Evolutionary conservation across 2,113 vertebrate species (phyloP).

Genomic region (Sigmodon hispidus): DNA sequence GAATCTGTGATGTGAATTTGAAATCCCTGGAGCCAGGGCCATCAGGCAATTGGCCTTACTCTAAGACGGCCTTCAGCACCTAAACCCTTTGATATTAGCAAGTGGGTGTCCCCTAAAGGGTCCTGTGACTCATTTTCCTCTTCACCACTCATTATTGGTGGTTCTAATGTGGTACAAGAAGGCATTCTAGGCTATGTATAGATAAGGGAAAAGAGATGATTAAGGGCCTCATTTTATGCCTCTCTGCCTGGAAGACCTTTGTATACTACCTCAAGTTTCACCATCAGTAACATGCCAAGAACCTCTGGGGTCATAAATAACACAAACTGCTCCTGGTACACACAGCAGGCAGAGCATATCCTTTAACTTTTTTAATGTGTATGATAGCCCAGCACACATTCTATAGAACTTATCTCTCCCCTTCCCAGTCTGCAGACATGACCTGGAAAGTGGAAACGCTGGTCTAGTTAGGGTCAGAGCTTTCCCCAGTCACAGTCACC

Average conservation of each 20-base stretch:
- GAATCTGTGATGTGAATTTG: background rate
- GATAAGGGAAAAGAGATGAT: background rate
- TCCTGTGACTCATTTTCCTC: background rate
- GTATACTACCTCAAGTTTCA: background rate
- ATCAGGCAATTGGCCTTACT: background rate
- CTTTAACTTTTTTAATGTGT: background rate
- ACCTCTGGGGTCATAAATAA: constrained; percentile 35
- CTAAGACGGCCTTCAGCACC: background rate
- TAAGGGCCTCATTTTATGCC: background rate
- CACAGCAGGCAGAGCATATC: background rate
- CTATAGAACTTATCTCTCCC: background rate
- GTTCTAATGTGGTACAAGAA: background rate
- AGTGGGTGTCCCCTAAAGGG: background rate
- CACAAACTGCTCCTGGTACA: background rate
- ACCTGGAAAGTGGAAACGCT: background rate
- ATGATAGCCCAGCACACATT: background rate
- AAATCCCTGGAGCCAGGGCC: background rate
- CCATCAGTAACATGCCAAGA: constrained; percentile 8
- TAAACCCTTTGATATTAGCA: background rate
- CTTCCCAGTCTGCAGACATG: background rate
- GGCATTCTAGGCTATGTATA: background rate
- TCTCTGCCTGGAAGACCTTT: constrained; percentile 37
- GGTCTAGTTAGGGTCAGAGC: background rate
- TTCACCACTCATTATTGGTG: background rate
- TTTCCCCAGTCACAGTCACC: background rate